These are phyloP conservation scores for Phortica magna DNA, from an alignment of 2,888 invertebrate genomes.

Conservation along the genomic window DNA sequence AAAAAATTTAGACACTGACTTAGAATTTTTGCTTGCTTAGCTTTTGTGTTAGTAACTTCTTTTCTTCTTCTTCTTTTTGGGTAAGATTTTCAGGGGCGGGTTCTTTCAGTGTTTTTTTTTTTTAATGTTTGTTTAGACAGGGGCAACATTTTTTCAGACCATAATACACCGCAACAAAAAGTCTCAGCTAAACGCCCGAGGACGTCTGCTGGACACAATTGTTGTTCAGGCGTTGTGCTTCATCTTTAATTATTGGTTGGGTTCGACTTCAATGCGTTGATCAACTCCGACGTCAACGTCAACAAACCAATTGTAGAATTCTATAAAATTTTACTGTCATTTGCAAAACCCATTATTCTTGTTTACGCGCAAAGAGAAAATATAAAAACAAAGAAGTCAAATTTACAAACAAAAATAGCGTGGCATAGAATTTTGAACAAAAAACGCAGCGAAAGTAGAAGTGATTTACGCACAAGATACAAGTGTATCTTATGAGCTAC, in stretches of 20 bases:
- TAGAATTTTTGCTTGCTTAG: constrained; percentile 4
- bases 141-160: constrained; percentile 38
- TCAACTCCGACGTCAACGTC: neutral
- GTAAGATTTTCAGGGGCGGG: neutral
- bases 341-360: neutral
- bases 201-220: constrained; percentile 33
- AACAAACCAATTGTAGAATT: constrained; percentile 30
- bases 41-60: constrained; percentile 16
- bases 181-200: constrained; percentile 10
- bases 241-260: constrained; percentile 22
- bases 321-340: neutral
- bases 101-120: neutral
- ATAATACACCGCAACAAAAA: constrained; percentile 22
- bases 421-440: constrained; percentile 48
- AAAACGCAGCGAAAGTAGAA: constrained; percentile 32
- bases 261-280: neutral
- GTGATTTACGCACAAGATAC: constrained; percentile 36
- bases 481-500: constrained; percentile 30
- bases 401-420: constrained; percentile 69
- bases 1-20: constrained; percentile 55
- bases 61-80: neutral
- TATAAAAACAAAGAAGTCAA: constrained; percentile 22
- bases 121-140: constrained; percentile 5
- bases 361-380: neutral
- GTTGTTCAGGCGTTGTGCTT: constrained; percentile 32